Conservation (phyloP, 2,888 invertebrate species). For the Lacanobia oleracea region DNA sequence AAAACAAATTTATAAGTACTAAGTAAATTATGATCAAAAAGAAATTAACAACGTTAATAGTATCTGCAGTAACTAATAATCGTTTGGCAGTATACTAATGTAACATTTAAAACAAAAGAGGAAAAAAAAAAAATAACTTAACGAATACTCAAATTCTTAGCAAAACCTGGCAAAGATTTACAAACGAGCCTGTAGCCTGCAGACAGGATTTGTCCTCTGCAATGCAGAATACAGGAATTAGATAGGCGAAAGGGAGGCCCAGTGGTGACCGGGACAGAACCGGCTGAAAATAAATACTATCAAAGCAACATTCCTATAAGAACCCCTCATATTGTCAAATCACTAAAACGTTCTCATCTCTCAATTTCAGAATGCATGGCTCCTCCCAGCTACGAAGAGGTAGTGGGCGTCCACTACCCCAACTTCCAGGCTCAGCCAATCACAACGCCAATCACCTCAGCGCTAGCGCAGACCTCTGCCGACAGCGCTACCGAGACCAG, state of each 20-base stretch:
- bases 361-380: conserved; percentile 86
- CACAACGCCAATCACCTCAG: conserved; percentile 81
- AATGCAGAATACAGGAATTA: too few relatives aligned
- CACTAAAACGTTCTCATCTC: conserved; percentile 27
- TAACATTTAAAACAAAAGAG: too few relatives aligned
- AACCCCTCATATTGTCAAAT: not conserved
- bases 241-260: too few relatives aligned
- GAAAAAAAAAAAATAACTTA: not conserved
- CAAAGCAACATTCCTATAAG: not conserved
- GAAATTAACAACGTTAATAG: too few relatives aligned
- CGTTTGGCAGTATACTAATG: too few relatives aligned
- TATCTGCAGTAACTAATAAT: too few relatives aligned
- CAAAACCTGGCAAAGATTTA: too few relatives aligned
- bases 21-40: not conserved
- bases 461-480: conserved; percentile 70
- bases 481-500: conserved; percentile 20
- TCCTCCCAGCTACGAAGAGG: conserved; percentile 88
- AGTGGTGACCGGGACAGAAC: too few relatives aligned
- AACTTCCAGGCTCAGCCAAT: conserved; percentile 81
- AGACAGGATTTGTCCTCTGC: too few relatives aligned
- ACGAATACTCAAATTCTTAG: too few relatives aligned
- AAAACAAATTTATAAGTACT: not conserved
- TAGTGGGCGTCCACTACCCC: conserved; percentile 86
- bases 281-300: too few relatives aligned
- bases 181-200: too few relatives aligned